phyloP scores from a whole-genome alignment of 2,888 invertebrate genomes.

The Aradus depressus region DNA sequence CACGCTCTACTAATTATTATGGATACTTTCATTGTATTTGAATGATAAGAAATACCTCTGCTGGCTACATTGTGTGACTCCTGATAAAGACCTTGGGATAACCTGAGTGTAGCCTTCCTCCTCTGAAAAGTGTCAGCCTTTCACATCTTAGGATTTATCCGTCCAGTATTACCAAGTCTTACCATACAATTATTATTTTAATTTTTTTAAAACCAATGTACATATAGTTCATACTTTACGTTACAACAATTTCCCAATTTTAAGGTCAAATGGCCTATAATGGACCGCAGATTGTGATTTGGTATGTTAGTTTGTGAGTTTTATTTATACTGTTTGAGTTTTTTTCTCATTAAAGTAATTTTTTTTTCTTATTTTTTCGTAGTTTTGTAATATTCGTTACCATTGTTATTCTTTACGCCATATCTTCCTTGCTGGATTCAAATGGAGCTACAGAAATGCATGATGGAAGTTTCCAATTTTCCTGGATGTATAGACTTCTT shows the following conservation, averaged over 20 bases:
- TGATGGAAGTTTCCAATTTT: constrained; percentile 38
- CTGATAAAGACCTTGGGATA: too few species aligned
- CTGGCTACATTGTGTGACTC: too few species aligned
- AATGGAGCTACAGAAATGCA: constrained; percentile 10
- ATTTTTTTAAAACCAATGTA: too few species aligned
- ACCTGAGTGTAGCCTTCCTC: too few species aligned
- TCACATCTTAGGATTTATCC: too few species aligned
- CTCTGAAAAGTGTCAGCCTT: too few species aligned
- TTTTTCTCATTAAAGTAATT: constrained; percentile 12
- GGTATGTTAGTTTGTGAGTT: constrained; percentile 32
- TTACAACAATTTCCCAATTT: neutral
- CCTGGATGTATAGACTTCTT: constrained; percentile 65
- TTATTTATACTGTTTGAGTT: neutral
- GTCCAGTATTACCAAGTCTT: too few species aligned
- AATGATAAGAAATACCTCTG: too few species aligned
- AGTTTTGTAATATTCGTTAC: constrained; percentile 40
- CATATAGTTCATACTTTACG: too few species aligned
- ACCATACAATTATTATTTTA: too few species aligned
- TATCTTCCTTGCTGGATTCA: constrained; percentile 39
- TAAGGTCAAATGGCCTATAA: constrained; percentile 19
- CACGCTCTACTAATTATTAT: too few species aligned
- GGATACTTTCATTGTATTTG: too few species aligned
- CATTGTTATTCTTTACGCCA: constrained; percentile 39
- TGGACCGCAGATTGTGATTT: constrained; percentile 36
- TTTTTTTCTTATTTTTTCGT: constrained; percentile 34